Base-by-base conservation (phyloP, 2,113 vertebrate genomes). In the Megaceryle torquata region DNA sequence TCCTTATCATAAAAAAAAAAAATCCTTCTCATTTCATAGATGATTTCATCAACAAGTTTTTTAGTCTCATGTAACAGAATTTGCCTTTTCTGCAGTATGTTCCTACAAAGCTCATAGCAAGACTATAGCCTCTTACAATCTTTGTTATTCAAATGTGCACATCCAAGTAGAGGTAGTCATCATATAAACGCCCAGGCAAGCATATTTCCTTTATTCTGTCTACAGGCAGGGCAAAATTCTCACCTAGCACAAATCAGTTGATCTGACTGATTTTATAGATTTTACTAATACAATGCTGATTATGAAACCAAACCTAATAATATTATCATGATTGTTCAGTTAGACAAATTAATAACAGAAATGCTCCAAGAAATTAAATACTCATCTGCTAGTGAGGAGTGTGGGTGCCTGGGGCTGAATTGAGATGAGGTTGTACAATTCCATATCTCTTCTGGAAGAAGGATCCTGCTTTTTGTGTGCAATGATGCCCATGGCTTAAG, bases 11-110 rank as follows among this genome's bases (percentile, higher is more conserved):
- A 72, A 70, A 59, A 16, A 97, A 77, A 22, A 93, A 59, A 79
- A 50, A 22, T 65, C 35, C 57, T 88, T 96, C 69, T 93, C 51
- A 86, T 97, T 89, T 94, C 93, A 91, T 91, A 95, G 78, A 71
- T 92, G 86, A 96, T 95, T 97, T 96, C 86, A 97, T 87, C 92
- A 97, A 97, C 92, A 97, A 91, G 91, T 83, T 86, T 97, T 96
- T 89, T 82, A 94, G 19, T 70, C 61, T 91, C 41, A 21, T 69
- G 33, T 88, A 81, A 82, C 14, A 90, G 70, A 95, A 93, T 76
- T 91, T 86, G 28, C 10, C 51, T 90, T 92, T 81, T 92, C 72
- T 94, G 59, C 51, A 82, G 13, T n/a, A 60, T 35, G 19, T 48
- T 96, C 53, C 33, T 92, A 65, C 44, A 81, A 86, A 90, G 61